Evolutionary conservation across 2,113 vertebrate species (phyloP).

Genomic region (Xiphias gladius): DNA sequence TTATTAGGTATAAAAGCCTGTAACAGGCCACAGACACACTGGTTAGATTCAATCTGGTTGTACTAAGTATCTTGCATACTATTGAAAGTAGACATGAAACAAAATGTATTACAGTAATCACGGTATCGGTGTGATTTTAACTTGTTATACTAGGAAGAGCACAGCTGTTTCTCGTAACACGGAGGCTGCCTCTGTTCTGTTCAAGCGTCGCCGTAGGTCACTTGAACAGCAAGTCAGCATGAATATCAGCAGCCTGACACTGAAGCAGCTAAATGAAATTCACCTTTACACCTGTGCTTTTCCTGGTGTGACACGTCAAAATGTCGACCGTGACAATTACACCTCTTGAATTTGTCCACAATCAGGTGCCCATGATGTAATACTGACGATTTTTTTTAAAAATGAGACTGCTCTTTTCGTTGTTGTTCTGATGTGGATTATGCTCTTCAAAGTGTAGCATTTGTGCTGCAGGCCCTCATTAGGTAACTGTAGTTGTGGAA

Average conservation of each 20-base stretch:
- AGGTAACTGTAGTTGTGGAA: slow-evolving; percentile 43
- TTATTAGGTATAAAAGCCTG: slow-evolving; percentile 48
- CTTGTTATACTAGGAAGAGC: not conserved
- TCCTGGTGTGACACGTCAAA: not conserved
- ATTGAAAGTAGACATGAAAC: not conserved
- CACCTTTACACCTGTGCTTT: not conserved
- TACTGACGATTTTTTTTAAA: not conserved
- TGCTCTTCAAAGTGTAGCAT: slow-evolving; percentile 49
- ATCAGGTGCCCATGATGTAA: not conserved
- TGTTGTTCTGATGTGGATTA: not conserved
- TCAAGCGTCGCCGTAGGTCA: too few relatives aligned
- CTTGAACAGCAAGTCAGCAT: not conserved
- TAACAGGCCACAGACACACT: slow-evolving; percentile 14
- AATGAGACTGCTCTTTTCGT: not conserved
- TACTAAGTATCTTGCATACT: not conserved
- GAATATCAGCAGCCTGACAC: not conserved
- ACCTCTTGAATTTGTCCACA: not conserved
- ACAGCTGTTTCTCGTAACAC: not conserved
- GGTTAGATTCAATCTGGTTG: slow-evolving; percentile 13
- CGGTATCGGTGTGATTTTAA: not conserved
- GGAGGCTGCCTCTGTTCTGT: not conserved
- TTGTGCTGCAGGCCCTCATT: slow-evolving; percentile 48
- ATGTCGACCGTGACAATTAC: not conserved
- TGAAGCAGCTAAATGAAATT: not conserved
- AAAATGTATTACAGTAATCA: not conserved